A percentile compares a stretch with the other conserved stretches of the same genome.
These are phyloP conservation scores for Cylas formicarius DNA, from an alignment of 1,140 invertebrate genomes.

Conservation along the genomic window DNA sequence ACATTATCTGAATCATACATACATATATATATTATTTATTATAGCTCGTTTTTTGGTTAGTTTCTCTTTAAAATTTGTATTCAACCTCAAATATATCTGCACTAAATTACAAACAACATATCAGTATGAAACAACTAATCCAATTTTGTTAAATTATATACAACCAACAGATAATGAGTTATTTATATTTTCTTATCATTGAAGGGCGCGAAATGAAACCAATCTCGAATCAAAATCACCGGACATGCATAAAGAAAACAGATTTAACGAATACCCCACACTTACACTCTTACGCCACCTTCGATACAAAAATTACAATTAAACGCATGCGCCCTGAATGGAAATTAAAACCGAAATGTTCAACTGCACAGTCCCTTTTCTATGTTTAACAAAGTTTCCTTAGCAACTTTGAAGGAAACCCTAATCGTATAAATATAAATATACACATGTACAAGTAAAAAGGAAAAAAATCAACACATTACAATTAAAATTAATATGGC, in stretches of 20 bases:
- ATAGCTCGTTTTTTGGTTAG: not conserved
- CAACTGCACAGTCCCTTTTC: constrained; percentile 30
- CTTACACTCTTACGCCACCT: too few relatives aligned
- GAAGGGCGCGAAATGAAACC: too few relatives aligned
- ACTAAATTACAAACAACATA: constrained; percentile 26
- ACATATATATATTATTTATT: too few relatives aligned
- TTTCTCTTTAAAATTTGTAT: constrained; percentile 23
- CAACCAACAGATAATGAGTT: too few relatives aligned
- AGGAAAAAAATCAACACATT: constrained; percentile 16
- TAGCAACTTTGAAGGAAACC: constrained; percentile 18
- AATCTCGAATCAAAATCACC: too few relatives aligned
- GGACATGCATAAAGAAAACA: too few relatives aligned
- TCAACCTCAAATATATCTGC: constrained; percentile 13
- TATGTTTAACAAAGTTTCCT: constrained; percentile 19
- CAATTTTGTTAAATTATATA: constrained; percentile 32
- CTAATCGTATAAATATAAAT: constrained; percentile 8
- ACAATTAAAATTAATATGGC: constrained; percentile 22
- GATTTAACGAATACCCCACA: too few relatives aligned
- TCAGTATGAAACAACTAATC: constrained; percentile 29
- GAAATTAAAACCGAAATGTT: constrained; percentile 25
- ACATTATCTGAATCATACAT: too few relatives aligned
- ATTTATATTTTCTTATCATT: too few relatives aligned
- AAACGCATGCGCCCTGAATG: too few relatives aligned
- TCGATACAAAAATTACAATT: too few relatives aligned
- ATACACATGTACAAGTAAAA: constrained; percentile 23